Evolutionary conservation across 2,113 vertebrate genomes (phyloP).

Genomic region (Colaptes auratus): DNA sequence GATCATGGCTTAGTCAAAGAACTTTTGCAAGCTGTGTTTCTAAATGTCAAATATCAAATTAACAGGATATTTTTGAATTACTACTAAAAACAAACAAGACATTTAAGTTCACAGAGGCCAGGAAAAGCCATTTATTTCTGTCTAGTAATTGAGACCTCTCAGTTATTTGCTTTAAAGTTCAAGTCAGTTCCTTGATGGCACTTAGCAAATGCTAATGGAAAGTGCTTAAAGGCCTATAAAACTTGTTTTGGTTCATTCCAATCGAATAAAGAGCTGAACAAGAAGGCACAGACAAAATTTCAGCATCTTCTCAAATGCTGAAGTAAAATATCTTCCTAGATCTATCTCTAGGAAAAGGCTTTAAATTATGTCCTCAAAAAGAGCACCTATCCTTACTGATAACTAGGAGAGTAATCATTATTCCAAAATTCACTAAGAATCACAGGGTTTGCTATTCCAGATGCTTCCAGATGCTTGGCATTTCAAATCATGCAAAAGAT

Average conservation of each 20-base stretch:
- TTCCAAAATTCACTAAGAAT: neutral
- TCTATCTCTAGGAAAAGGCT: neutral
- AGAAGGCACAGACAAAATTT: neutral
- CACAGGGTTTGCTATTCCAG: neutral
- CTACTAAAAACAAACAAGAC: neutral
- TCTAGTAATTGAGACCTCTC: neutral
- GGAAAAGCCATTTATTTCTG: neutral
- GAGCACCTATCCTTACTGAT: neutral
- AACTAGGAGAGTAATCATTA: neutral
- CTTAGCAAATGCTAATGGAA: neutral
- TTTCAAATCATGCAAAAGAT: slow-evolving; percentile 3
- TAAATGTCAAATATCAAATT: neutral
- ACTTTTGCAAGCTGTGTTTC: neutral
- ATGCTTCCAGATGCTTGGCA: neutral
- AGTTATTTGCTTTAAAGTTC: neutral
- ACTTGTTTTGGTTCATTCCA: neutral
- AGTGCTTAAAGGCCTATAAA: neutral
- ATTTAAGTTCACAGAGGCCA: neutral
- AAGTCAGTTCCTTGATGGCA: neutral
- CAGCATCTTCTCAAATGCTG: neutral
- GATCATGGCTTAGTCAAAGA: neutral
- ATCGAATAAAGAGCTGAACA: neutral
- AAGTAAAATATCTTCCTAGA: neutral
- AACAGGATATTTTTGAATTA: neutral
- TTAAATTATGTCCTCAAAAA: neutral